phyloP scores from a whole-genome alignment of 37 sponge, comb jelly and placozoan genomes.

The Geodia barretti region DNA sequence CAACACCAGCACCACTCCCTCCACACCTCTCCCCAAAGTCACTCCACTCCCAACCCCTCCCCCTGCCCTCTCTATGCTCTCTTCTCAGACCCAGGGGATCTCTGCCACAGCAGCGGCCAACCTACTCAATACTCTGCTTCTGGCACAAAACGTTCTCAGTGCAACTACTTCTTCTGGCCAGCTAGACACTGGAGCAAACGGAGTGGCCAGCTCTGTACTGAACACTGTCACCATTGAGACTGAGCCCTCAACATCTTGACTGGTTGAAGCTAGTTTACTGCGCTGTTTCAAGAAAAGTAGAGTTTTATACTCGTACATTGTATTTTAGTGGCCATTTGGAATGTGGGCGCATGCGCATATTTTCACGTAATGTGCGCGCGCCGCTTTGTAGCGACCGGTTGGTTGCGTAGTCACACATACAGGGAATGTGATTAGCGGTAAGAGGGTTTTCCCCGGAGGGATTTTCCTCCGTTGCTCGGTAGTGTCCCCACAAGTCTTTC shows the following conservation, averaged over 20 bases:
- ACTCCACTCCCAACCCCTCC: constrained; percentile 7
- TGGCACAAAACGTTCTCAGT: constrained; percentile 57
- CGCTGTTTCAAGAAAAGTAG: too few species aligned
- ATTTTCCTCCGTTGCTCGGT: background rate
- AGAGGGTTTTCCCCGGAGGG: background rate
- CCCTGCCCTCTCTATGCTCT: background rate
- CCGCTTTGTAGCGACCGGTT: background rate
- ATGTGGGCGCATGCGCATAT: background rate
- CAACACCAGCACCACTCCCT: constrained; percentile 20
- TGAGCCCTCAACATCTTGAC: background rate
- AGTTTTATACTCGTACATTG: too few species aligned
- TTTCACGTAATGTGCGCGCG: background rate
- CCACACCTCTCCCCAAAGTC: constrained; percentile 12
- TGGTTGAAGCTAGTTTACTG: background rate
- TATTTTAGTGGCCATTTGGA: too few species aligned
- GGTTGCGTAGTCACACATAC: background rate
- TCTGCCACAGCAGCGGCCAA: constrained; percentile 56
- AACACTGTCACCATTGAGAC: constrained; percentile 26
- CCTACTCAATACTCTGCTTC: constrained; percentile 49
- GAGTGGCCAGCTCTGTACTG: constrained; percentile 41
- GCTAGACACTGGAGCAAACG: constrained; percentile 12
- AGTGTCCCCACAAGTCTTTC: background rate
- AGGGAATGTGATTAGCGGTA: background rate
- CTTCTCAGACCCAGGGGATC: background rate
- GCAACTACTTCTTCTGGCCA: background rate